A percentile compares a stretch with the other conserved stretches of the same genome.
phyloP scores from a whole-genome alignment of 2,797 vertebrate genomes.

The Sarcoramphus papa region DNA sequence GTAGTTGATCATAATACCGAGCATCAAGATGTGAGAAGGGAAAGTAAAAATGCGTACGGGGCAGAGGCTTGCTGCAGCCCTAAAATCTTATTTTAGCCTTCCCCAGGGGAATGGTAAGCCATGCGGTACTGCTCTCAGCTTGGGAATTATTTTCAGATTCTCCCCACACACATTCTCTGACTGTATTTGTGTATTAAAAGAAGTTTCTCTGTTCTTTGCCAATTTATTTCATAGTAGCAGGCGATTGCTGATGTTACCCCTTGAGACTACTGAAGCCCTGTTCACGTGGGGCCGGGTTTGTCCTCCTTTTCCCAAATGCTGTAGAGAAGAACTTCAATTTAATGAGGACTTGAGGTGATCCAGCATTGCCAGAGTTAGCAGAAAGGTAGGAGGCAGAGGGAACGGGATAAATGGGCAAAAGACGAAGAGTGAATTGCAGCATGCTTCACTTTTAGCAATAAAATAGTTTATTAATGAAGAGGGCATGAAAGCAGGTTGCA shows the following conservation, averaged over 20 bases:
- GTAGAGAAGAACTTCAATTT: background rate
- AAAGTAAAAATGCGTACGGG: background rate
- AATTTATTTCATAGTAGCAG: background rate
- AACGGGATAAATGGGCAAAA: background rate
- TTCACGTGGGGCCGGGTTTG: fast-evolving
- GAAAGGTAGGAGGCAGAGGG: background rate
- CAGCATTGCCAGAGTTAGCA: background rate
- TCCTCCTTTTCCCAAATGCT: background rate
- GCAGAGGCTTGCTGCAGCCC: background rate
- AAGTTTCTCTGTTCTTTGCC: background rate
- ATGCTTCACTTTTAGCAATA: background rate
- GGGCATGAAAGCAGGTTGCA: background rate
- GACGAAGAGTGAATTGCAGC: background rate
- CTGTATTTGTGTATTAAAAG: background rate
- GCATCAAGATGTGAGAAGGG: background rate
- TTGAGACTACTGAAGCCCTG: background rate
- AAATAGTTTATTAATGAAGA: background rate
- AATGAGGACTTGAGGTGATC: background rate
- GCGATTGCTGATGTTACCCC: fast-evolving
- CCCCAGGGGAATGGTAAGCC: background rate
- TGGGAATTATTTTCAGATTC: conserved; percentile 1
- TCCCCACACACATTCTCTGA: background rate
- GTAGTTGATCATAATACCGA: background rate
- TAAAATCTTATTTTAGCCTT: background rate
- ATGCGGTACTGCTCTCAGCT: background rate